Base-by-base conservation (phyloP, 2,797 vertebrate species). In the Sebastes reedi region DNA sequence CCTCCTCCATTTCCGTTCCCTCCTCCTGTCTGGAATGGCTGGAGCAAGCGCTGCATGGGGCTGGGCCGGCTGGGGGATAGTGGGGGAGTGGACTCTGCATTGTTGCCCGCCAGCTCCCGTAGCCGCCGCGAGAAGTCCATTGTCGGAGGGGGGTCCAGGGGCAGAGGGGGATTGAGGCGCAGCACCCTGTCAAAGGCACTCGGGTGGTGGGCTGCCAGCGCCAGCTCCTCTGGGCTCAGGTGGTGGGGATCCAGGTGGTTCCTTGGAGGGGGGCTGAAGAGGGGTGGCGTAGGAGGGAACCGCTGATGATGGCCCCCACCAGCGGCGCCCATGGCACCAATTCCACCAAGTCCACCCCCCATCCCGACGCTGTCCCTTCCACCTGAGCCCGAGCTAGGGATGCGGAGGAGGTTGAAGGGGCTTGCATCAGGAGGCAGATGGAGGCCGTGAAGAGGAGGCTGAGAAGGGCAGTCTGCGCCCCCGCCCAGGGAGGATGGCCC, bases 121-220 rank as follows among this genome's bases (percentile, higher is more conserved):
- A 99, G 96, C 95, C 98, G 96, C 96, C 98, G 96, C 89, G 98
- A 99, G 96, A 99, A 99, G 98, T 99, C 98, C 98, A 99, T 99
- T 94, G 97, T 97, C 6, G 99, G 97, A 72, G 98, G 98, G 92
- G 98, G 97, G 92, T 99, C 99, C 93, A 99, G 97, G 93, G 97
- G 97, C 96, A 99, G 95, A 93, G 99, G 96, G 96, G 97, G 97
- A 96, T 99, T 99, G 96, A 99, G 97, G 96, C 99, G 97, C 96
- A 99, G 97, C 96, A 99, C 99, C 97, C 99, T 98, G 95, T 99
- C 99, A 94, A 99, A 99, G 98, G 98, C 98, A 99, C 99, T 99
- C 96, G 98, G 98, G 96, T 99, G 97, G 96, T 99, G 99, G 95
- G 97, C 97, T 94, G 97, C 98, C 95, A 99, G 96, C 93, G 97